Evolutionary conservation across 2,113 vertebrate species (phyloP), one percentile per base, ranked within the genome.

Genomic region (Varanus komodoensis): DNA sequence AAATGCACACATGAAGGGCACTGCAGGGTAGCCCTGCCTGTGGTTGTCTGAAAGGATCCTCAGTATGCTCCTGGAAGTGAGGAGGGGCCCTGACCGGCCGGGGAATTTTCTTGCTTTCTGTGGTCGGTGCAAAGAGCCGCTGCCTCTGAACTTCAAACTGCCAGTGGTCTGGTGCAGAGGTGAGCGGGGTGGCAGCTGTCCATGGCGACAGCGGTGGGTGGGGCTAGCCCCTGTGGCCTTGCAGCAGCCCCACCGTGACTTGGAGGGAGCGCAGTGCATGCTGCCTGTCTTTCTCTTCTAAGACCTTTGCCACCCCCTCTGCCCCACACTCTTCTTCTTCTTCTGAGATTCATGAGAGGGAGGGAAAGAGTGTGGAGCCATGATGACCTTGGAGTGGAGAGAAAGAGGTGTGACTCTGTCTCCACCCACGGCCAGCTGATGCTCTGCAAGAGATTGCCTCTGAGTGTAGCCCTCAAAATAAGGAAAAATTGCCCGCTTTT

Each of bases 101-200:
- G 57, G 8, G n/a, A n/a, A n/a, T n/a, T n/a, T n/a, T n/a, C n/a
- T n/a, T n/a, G n/a, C n/a, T n/a, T n/a, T n/a, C n/a, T n/a, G n/a
- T n/a, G n/a, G n/a, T n/a, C n/a, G 32, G 34, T 17, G n/a, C 73
- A 74, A n/a, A 74, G 73, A 34, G 34, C 29, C 17, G 3, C 34
- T 74, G 32, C n/a, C 8, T 11, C n/a, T 2, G 61, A 74, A 74
- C 71, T 3, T 74, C 32, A 74, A 32, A 74, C 32, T 17, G 32
- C 11, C 5, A 15, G n/a, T 74, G 14, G 6, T 4, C 8, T 14
- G 4, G 12, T 14, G 6, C 2, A 4, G 4, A 2, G 15, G 61
- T 14, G 61, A 17, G 61, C 15, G 19, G 61, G 15, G 14, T 74
- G 15, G n/a, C 73, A 74, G 29, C n/a, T 34, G 71, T 34, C 3